phyloP scores from a whole-genome alignment of 2,888 invertebrate species.

The Dicyrtomina minuta region DNA sequence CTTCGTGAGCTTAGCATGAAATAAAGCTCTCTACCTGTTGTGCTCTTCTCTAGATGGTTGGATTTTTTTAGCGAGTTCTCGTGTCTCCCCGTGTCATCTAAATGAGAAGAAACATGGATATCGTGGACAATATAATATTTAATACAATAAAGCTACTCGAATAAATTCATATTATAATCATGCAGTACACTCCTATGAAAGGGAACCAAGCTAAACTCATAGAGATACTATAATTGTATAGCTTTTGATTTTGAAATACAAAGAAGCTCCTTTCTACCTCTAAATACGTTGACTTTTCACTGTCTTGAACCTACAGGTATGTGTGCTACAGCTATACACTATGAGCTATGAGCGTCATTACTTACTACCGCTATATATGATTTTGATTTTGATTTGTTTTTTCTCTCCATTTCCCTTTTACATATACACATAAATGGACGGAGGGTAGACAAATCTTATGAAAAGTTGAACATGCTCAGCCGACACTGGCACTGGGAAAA shows the following conservation, averaged over 20 bases:
- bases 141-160: conserved; percentile 19
- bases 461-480: too few relatives aligned
- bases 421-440: background rate
- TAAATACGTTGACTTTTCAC: conserved; percentile 12
- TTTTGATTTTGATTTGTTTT: too few relatives aligned
- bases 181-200: background rate
- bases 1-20: conserved; percentile 3
- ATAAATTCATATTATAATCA: conserved; percentile 26
- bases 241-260: background rate
- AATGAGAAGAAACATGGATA: conserved; percentile 18
- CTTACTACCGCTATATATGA: background rate
- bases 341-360: background rate
- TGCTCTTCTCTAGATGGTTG: background rate
- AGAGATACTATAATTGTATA: too few relatives aligned
- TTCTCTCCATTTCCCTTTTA: background rate
- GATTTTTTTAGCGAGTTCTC: conserved; percentile 19
- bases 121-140: conserved; percentile 24
- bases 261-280: conserved; percentile 13
- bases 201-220: too few relatives aligned
- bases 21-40: conserved; percentile 6
- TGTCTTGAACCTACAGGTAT: background rate
- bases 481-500: too few relatives aligned
- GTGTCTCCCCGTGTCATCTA: conserved; percentile 6
- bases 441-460: too few relatives aligned
- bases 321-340: too few relatives aligned